These are phyloP conservation scores for Heloderma charlesbogerti DNA, from an alignment of 2,113 vertebrate species.

Conservation along the genomic window DNA sequence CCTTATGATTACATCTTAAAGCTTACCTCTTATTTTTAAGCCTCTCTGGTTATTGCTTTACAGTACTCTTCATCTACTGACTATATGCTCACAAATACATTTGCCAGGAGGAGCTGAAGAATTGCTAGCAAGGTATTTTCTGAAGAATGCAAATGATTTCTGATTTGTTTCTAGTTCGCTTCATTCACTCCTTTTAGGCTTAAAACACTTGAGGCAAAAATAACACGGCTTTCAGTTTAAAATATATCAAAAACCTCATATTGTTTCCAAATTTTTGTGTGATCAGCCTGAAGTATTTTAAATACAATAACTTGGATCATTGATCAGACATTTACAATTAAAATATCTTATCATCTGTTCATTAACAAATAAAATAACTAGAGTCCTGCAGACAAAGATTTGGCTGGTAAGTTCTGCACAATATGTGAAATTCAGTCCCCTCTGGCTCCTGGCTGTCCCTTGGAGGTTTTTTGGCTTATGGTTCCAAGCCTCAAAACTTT, in stretches of 20 bases:
- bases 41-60: slow-evolving; percentile 11
- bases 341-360: not conserved
- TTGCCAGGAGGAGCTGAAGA: not conserved
- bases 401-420: not conserved
- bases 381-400: not conserved
- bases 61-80: not conserved
- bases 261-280: not conserved
- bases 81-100: not conserved
- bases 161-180: not conserved
- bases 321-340: not conserved
- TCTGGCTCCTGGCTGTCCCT: not conserved
- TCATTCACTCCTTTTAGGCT: not conserved
- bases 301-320: not conserved
- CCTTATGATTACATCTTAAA: not conserved
- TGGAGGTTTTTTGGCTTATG: not conserved
- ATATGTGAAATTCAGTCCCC: not conserved
- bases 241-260: not conserved
- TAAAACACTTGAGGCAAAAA: not conserved
- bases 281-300: not conserved
- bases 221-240: not conserved
- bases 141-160: slow-evolving; percentile 2
- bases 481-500: not conserved
- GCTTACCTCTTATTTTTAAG: not conserved
- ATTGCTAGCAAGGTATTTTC: not conserved
- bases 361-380: not conserved